A percentile compares a stretch with the other conserved stretches of the same genome.
phyloP scores from a whole-genome alignment of 2,888 invertebrate genomes.

The Hoplodrina blanda region DNA sequence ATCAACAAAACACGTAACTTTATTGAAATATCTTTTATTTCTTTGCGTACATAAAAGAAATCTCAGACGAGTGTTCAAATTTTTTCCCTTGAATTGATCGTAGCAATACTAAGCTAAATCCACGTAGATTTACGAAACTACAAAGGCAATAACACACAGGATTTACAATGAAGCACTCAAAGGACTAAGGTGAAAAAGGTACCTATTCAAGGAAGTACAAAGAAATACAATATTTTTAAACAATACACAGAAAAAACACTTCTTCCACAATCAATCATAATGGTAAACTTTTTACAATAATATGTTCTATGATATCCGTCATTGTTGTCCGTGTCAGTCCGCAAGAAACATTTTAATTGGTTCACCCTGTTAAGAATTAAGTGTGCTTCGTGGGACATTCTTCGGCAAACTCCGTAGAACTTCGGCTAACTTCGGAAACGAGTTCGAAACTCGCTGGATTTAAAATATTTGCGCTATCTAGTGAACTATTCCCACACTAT shows the following conservation, averaged over 20 bases:
- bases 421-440: slow-evolving; percentile 61
- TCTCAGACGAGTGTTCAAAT: slow-evolving; percentile 19
- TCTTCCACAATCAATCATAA: background rate
- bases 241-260: slow-evolving; percentile 1
- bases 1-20: background rate
- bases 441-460: slow-evolving; percentile 64
- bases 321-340: slow-evolving; percentile 46
- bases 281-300: slow-evolving; percentile 22
- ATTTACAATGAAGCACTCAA: slow-evolving; percentile 41
- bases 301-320: slow-evolving; percentile 20
- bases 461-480: slow-evolving; percentile 66
- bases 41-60: slow-evolving; percentile 29
- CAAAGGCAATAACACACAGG: slow-evolving; percentile 36
- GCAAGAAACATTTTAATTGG: slow-evolving; percentile 67
- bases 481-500: slow-evolving; percentile 60
- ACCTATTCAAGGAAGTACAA: slow-evolving; percentile 1
- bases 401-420: slow-evolving; percentile 59
- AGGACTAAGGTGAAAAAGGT: slow-evolving; percentile 16
- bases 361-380: slow-evolving; percentile 67
- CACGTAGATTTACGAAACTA: slow-evolving; percentile 28
- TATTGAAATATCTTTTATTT: slow-evolving; percentile 40
- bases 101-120: slow-evolving; percentile 34
- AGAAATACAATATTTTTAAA: slow-evolving; percentile 15
- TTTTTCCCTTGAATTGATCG: slow-evolving; percentile 33
- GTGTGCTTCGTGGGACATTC: slow-evolving; percentile 60